These are phyloP conservation scores for Perithous albicinctus DNA, from an alignment of 2,888 invertebrate species.

Conservation along the genomic window DNA sequence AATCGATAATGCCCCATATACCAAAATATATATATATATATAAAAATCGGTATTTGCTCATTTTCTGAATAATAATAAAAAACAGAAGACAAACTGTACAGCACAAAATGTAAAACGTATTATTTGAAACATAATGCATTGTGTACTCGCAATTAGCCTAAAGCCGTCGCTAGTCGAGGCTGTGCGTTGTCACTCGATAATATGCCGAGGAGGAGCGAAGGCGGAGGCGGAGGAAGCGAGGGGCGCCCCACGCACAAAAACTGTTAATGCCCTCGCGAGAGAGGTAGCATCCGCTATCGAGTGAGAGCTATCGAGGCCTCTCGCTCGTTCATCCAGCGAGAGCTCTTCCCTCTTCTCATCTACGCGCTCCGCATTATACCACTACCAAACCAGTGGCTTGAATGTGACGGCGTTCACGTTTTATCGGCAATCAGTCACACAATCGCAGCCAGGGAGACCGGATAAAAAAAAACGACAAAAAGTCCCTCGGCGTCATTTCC, in stretches of 20 bases:
- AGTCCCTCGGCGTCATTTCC: slow-evolving; percentile 24
- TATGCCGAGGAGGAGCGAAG: slow-evolving; percentile 54
- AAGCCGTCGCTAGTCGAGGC: slow-evolving; percentile 33
- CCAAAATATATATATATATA: too few relatives aligned
- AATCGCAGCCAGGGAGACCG: background rate
- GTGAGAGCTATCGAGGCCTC: slow-evolving; percentile 65
- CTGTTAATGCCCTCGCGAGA: slow-evolving; percentile 71
- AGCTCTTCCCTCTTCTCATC: slow-evolving; percentile 15
- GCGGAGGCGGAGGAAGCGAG: slow-evolving; percentile 23
- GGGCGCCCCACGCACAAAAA: slow-evolving; percentile 72
- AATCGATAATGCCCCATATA: too few relatives aligned
- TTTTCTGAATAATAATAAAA: too few relatives aligned
- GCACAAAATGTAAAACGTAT: too few relatives aligned
- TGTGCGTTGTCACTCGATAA: slow-evolving; percentile 67
- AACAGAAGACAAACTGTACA: too few relatives aligned
- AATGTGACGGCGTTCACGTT: slow-evolving; percentile 6
- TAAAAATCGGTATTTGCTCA: too few relatives aligned
- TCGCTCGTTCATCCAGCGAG: slow-evolving; percentile 9
- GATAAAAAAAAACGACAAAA: too few relatives aligned
- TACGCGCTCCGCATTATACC: slow-evolving; percentile 33
- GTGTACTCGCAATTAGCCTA: background rate
- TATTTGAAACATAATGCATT: background rate
- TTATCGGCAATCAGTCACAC: slow-evolving; percentile 36
- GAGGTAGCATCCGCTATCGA: slow-evolving; percentile 71
- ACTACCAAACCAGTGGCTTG: slow-evolving; percentile 7